Percentiles rank a stretch among this genome's conserved stretches.
These are phyloP conservation scores for Cliona cf. orientalis DNA, from an alignment of 37 sponge, comb jelly and placozoan genomes.

Conservation along the genomic window DNA sequence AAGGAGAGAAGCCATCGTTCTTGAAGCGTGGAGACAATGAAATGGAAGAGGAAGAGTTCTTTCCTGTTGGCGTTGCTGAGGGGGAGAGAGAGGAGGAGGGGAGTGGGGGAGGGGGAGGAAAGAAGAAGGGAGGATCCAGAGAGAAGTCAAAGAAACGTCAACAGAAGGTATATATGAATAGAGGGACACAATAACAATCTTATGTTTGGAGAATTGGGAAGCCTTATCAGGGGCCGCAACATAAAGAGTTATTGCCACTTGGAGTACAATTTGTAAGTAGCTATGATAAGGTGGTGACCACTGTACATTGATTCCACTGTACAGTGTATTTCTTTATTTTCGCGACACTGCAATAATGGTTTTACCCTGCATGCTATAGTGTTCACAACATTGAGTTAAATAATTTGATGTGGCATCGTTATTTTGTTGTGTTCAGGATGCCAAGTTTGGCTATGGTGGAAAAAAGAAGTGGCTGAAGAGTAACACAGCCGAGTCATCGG, in stretches of 20 bases:
- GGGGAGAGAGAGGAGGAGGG: not conserved
- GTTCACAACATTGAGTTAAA: too few relatives aligned
- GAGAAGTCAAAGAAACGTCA: conserved; percentile 29
- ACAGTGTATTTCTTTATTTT: too few relatives aligned
- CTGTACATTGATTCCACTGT: too few relatives aligned
- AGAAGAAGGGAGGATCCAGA: not conserved
- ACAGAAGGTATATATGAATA: conserved; percentile 41
- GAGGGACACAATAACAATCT: not conserved
- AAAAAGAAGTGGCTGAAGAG: conserved; percentile 74
- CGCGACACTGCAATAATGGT: too few relatives aligned
- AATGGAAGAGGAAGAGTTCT: conserved; percentile 20
- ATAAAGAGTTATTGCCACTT: too few relatives aligned
- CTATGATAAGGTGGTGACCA: too few relatives aligned
- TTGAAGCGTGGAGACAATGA: conserved; percentile 25
- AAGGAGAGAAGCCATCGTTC: conserved; percentile 64
- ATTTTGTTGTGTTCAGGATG: conserved; percentile 67
- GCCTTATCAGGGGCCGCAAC: too few relatives aligned
- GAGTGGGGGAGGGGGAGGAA: not conserved
- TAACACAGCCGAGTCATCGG: conserved; percentile 84
- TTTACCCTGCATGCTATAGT: too few relatives aligned
- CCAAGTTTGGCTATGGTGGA: conserved; percentile 87
- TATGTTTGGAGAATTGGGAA: not conserved
- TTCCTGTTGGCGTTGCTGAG: conserved; percentile 14
- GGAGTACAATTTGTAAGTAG: too few relatives aligned
- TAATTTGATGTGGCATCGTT: too few relatives aligned